A percentile compares a stretch with the other conserved stretches of the same genome.
These are phyloP conservation scores for Petrocephalus zakoni DNA, from an alignment of 2,113 vertebrate species.

Conservation along the genomic window DNA sequence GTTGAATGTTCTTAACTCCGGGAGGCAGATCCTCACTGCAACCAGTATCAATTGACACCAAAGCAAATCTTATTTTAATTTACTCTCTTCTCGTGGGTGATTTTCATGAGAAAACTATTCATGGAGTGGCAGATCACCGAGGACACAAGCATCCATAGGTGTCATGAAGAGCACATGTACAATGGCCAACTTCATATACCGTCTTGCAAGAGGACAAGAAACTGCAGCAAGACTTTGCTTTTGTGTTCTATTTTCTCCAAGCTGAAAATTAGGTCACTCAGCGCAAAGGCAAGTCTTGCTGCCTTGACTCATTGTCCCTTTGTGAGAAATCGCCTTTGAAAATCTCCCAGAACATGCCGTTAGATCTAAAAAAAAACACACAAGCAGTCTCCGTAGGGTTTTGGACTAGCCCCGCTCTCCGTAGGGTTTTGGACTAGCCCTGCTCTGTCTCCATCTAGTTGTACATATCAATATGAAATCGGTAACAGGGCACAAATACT, in stretches of 20 bases:
- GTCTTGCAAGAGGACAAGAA: background rate
- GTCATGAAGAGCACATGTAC: background rate
- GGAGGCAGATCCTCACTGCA: background rate
- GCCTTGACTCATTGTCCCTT: background rate
- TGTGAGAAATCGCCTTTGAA: background rate
- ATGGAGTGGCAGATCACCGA: background rate
- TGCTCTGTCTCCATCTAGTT: background rate
- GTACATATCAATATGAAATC: background rate
- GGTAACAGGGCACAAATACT: too few species aligned
- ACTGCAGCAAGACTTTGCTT: background rate
- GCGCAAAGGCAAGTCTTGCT: background rate
- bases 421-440: background rate
- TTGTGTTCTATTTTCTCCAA: background rate
- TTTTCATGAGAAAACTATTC: background rate
- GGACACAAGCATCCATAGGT: background rate
- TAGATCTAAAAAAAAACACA: background rate
- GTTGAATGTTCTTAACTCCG: background rate
- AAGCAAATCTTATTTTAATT: background rate
- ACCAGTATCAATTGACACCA: background rate
- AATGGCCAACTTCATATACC: background rate
- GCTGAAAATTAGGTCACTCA: background rate
- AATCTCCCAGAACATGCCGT: background rate
- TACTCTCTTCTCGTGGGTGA: background rate
- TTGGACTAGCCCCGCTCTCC: background rate
- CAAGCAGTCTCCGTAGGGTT: background rate